Evolutionary conservation across 2,113 vertebrate genomes (phyloP).

Genomic region (Nannobrachium achirus): DNA sequence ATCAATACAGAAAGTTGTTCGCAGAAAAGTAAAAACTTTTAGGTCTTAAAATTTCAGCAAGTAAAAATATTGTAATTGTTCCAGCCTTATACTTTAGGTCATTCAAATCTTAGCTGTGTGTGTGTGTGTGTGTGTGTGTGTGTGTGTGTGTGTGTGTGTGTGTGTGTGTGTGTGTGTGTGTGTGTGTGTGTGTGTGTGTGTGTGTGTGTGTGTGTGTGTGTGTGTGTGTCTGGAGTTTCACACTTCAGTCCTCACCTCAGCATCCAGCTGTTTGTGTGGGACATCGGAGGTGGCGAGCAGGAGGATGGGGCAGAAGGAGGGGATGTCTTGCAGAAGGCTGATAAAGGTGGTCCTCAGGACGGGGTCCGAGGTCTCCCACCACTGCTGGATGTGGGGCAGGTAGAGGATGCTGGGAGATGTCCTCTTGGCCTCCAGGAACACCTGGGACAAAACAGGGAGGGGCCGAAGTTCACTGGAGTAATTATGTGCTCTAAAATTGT

Average conservation of each 20-base stretch:
- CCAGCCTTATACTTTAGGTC: too few relatives aligned
- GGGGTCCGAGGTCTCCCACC: slow-evolving; percentile 85
- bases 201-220: too few relatives aligned
- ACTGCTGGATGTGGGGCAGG: slow-evolving; percentile 84
- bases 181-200: too few relatives aligned
- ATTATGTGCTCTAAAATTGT: neutral
- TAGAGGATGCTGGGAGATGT: slow-evolving; percentile 89
- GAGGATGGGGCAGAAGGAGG: slow-evolving; percentile 87
- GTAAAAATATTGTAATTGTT: too few relatives aligned
- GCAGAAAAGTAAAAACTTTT: too few relatives aligned
- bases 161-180: too few relatives aligned
- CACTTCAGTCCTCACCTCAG: slow-evolving; percentile 47
- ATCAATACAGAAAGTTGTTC: too few relatives aligned
- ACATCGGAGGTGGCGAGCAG: slow-evolving; percentile 84
- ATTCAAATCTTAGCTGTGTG: too few relatives aligned
- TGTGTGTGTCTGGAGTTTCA: too few relatives aligned
- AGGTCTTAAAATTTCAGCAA: too few relatives aligned
- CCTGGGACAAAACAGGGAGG: slow-evolving; percentile 56
- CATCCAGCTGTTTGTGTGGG: slow-evolving; percentile 37
- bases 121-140: too few relatives aligned
- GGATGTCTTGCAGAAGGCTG: slow-evolving; percentile 83
- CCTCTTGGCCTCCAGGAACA: slow-evolving; percentile 85
- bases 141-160: too few relatives aligned
- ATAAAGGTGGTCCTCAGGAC: slow-evolving; percentile 84
- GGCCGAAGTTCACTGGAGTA: neutral